Conservation (phyloP, 2,113 vertebrate species). For the Hydrochoerus hydrochaeris region DNA sequence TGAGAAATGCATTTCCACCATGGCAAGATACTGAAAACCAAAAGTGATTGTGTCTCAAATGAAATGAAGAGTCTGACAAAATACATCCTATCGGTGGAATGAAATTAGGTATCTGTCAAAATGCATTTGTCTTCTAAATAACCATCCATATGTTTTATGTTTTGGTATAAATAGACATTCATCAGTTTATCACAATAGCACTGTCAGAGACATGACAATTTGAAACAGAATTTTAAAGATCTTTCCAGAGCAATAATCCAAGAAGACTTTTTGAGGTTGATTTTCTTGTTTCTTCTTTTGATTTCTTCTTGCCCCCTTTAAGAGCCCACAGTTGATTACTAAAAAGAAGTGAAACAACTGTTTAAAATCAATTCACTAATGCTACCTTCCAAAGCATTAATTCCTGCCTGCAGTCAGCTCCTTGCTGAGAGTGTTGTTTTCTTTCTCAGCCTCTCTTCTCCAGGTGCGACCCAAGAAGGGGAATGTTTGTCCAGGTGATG, state of each 20-base stretch:
- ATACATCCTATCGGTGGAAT: slow-evolving; percentile 83
- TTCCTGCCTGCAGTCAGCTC: slow-evolving; percentile 53
- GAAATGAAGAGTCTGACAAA: slow-evolving; percentile 80
- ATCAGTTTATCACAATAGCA: slow-evolving; percentile 77
- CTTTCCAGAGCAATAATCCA: slow-evolving; percentile 80
- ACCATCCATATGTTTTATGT: slow-evolving; percentile 84
- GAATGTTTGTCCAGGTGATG: neutral
- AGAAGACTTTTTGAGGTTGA: slow-evolving; percentile 45
- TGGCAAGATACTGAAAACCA: slow-evolving; percentile 56
- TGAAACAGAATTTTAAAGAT: slow-evolving; percentile 80
- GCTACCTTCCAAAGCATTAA: slow-evolving; percentile 76
- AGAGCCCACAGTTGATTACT: slow-evolving; percentile 72
- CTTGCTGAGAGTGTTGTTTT: neutral
- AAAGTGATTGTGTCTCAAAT: slow-evolving; percentile 67
- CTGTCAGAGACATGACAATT: slow-evolving; percentile 81
- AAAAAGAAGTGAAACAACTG: slow-evolving; percentile 81
- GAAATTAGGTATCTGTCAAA: slow-evolving; percentile 88
- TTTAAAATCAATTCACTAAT: slow-evolving; percentile 82
- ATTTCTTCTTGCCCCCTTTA: slow-evolving; percentile 77
- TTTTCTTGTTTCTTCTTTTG: slow-evolving; percentile 59
- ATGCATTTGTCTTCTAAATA: slow-evolving; percentile 86
- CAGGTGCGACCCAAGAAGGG: neutral
- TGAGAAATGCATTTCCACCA: slow-evolving; percentile 78
- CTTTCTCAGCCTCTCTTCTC: neutral
- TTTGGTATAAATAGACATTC: slow-evolving; percentile 84